Conservation (phyloP, 2,888 invertebrate genomes). For the Drosophila koepferae region DNA sequence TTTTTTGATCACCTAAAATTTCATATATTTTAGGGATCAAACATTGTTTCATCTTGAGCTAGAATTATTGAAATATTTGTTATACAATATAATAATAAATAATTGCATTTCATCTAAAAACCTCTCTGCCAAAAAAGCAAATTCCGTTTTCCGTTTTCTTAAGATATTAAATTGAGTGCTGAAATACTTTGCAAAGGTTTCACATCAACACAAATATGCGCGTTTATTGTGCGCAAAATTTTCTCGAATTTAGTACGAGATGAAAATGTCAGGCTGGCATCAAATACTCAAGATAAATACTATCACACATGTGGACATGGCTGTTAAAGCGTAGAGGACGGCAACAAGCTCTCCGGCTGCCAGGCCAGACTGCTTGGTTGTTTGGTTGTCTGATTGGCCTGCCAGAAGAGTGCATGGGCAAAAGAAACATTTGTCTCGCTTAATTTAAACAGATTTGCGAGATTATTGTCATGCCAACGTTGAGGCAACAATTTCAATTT, state of each 20-base stretch:
- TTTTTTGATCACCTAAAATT: too few species aligned
- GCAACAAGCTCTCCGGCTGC: slow-evolving; percentile 7
- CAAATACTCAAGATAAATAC: slow-evolving; percentile 52
- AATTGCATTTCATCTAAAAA: neutral
- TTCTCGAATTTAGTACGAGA: slow-evolving; percentile 30
- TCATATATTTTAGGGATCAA: neutral
- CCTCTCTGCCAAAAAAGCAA: neutral
- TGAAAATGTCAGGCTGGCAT: slow-evolving; percentile 35
- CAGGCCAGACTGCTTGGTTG: slow-evolving; percentile 18
- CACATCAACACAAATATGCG: neutral
- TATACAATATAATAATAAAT: neutral
- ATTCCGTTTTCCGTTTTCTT: neutral
- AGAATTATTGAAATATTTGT: neutral
- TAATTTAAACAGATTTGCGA: slow-evolving; percentile 82
- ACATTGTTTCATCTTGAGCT: neutral
- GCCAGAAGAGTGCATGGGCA: slow-evolving; percentile 46
- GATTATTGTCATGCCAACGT: slow-evolving; percentile 82
- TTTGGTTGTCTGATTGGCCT: slow-evolving; percentile 50
- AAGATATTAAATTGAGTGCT: neutral
- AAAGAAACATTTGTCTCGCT: slow-evolving; percentile 82
- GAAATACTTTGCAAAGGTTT: neutral
- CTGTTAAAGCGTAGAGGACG: slow-evolving; percentile 6
- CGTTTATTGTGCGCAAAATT: slow-evolving; percentile 14
- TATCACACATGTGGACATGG: slow-evolving; percentile 54
- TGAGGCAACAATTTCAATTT: slow-evolving; percentile 80